Percentiles rank a stretch among this genome's conserved stretches.
phyloP scores from a whole-genome alignment of 2,888 invertebrate species.

The Liodrosophila aerea region DNA sequence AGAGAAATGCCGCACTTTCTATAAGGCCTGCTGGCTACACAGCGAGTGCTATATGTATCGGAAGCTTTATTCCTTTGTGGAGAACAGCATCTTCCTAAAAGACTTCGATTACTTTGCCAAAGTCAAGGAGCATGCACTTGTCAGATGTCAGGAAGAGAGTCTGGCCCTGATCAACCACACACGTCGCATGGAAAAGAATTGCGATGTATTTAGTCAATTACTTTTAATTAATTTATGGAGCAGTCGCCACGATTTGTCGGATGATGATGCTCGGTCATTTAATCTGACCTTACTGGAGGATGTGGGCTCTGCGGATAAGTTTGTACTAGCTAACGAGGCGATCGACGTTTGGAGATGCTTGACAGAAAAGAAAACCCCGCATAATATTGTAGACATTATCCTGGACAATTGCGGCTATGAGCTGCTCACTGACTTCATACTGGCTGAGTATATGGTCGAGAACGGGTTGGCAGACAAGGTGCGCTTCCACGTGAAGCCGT shows the following conservation, averaged over 20 bases:
- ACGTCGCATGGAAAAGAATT: constrained; percentile 30
- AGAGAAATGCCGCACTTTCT: constrained; percentile 84
- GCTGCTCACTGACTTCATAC: constrained; percentile 92
- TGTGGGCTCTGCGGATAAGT: constrained; percentile 83
- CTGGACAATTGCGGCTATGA: constrained; percentile 98
- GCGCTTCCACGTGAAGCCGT: constrained; percentile 91
- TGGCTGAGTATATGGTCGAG: constrained; percentile 90
- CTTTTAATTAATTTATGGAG: constrained; percentile 91
- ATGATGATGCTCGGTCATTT: constrained; percentile 82
- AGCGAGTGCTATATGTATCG: constrained; percentile 96
- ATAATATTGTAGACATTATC: constrained; percentile 88
- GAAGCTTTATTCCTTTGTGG: constrained; percentile 87
- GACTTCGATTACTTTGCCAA: constrained; percentile 90
- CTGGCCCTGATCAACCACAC: constrained; percentile 47
- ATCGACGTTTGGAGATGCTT: constrained; percentile 84
- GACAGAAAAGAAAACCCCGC: constrained; percentile 38
- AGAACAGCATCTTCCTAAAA: constrained; percentile 84
- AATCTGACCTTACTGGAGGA: constrained; percentile 84
- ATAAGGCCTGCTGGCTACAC: constrained; percentile 92
- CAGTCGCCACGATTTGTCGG: constrained; percentile 94
- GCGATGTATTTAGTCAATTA: constrained; percentile 42
- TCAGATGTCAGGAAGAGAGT: constrained; percentile 60
- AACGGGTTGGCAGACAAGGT: constrained; percentile 86
- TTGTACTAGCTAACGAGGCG: constrained; percentile 86
- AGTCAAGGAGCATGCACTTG: constrained; percentile 87